Percentiles rank a stretch among this genome's conserved stretches.
Evolutionary conservation across 1,140 invertebrate species (phyloP).

Genomic region (Hyles vespertilio): DNA sequence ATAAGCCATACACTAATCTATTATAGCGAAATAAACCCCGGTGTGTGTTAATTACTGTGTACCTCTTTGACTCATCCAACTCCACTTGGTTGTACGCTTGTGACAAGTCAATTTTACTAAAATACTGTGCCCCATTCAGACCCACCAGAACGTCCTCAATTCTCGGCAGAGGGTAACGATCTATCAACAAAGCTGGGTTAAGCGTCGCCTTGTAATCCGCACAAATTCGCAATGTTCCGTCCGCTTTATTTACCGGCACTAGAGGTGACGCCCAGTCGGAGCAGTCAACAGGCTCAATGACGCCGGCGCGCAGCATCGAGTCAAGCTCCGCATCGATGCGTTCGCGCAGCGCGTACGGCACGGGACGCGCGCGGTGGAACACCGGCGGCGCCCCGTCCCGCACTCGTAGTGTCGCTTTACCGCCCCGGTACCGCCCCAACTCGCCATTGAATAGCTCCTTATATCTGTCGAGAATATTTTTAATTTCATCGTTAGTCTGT

Average conservation of each 20-base stretch:
- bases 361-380: constrained; percentile 26
- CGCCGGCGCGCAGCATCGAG: constrained; percentile 14
- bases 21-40: constrained; percentile 36
- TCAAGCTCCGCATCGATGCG: constrained; percentile 21
- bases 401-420: too few species aligned
- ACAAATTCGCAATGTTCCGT: constrained; percentile 31
- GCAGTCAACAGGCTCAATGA: constrained; percentile 12
- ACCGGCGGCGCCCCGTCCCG: constrained; percentile 18
- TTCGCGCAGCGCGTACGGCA: constrained; percentile 17
- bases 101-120: too few species aligned
- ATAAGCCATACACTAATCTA: constrained; percentile 32
- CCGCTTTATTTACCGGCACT: too few species aligned
- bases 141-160: too few species aligned
- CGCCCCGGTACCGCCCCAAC: constrained; percentile 15
- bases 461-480: too few species aligned
- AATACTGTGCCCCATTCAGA: constrained; percentile 35
- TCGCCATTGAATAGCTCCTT: too few species aligned
- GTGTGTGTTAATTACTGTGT: constrained; percentile 44
- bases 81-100: too few species aligned
- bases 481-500: too few species aligned
- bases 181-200: too few species aligned
- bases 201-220: constrained; percentile 32
- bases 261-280: constrained; percentile 25
- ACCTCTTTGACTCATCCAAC: too few species aligned
- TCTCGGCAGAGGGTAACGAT: too few species aligned